These are phyloP conservation scores for Bibio marci DNA, from an alignment of 2,888 invertebrate species.

Conservation along the genomic window DNA sequence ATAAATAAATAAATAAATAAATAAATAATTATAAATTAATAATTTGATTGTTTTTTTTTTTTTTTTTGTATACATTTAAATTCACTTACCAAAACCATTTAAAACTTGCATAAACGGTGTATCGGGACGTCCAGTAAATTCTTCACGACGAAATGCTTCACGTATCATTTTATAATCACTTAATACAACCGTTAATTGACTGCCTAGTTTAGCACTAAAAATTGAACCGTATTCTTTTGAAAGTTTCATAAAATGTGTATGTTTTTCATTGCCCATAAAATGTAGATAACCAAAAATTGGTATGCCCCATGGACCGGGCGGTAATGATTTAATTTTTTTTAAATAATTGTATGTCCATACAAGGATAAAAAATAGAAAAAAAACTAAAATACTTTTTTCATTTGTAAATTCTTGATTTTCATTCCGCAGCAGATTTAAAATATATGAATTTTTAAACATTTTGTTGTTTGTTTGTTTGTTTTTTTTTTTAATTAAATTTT, in stretches of 20 bases:
- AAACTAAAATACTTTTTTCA: too few relatives aligned
- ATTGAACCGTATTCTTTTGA: constrained; percentile 63
- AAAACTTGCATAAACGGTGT: constrained; percentile 73
- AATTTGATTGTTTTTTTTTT: too few relatives aligned
- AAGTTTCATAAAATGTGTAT: constrained; percentile 60
- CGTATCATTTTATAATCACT: constrained; percentile 74
- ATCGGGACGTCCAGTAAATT: constrained; percentile 74
- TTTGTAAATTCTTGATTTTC: too few relatives aligned
- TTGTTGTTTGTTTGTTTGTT: too few relatives aligned
- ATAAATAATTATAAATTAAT: too few relatives aligned
- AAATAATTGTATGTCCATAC: background rate
- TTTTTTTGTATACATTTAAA: too few relatives aligned
- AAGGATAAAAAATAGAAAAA: too few relatives aligned
- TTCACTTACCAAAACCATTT: constrained; percentile 75
- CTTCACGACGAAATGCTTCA: constrained; percentile 70
- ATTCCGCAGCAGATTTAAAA: too few relatives aligned
- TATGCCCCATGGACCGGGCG: constrained; percentile 79
- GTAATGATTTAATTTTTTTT: constrained; percentile 22
- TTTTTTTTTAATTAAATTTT: too few relatives aligned
- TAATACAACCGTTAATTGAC: constrained; percentile 67
- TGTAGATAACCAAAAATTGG: constrained; percentile 72
- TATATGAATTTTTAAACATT: too few relatives aligned
- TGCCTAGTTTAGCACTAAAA: constrained; percentile 66
- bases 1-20: too few relatives aligned
- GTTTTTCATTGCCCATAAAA: constrained; percentile 56